Evolutionary conservation across 2,113 vertebrate species (phyloP).

Genomic region (Meles meles): DNA sequence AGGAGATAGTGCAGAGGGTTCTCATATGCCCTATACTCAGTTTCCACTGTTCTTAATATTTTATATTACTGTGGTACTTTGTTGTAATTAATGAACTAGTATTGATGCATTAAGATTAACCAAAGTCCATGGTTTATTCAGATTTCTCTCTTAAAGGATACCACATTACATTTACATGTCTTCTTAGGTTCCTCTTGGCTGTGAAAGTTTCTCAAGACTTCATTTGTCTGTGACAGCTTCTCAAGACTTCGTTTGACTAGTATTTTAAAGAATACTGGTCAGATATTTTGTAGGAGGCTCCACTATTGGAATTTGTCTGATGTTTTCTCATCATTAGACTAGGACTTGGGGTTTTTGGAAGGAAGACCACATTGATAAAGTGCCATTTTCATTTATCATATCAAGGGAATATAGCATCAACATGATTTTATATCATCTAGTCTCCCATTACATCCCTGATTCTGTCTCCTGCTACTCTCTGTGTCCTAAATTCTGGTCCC

Average conservation of each 20-base stretch:
- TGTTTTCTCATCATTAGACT: conserved; percentile 13
- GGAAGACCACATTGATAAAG: conserved; percentile 4
- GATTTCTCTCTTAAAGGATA: conserved; percentile 1
- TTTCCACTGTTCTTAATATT: conserved; percentile 18
- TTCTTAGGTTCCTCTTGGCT: conserved; percentile 23
- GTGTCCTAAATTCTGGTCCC: background rate
- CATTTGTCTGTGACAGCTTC: conserved; percentile 22
- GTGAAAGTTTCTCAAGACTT: conserved; percentile 46
- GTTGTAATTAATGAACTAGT: background rate
- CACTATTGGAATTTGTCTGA: background rate
- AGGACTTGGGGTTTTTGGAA: background rate
- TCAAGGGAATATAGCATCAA: background rate
- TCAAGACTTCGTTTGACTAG: conserved; percentile 23
- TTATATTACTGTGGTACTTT: conserved; percentile 20
- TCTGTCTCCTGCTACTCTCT: background rate
- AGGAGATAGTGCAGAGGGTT: background rate
- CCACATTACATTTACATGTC: conserved; percentile 15
- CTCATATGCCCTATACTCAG: background rate
- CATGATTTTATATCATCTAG: background rate
- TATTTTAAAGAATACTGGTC: conserved; percentile 20
- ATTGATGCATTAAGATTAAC: background rate
- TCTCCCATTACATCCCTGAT: background rate
- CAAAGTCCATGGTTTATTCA: conserved; percentile 11
- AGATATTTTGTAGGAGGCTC: conserved; percentile 30
- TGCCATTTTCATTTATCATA: background rate